Conservation (phyloP, 1,140 invertebrate species). For the Aphaenogaster ashmeadi region DNA sequence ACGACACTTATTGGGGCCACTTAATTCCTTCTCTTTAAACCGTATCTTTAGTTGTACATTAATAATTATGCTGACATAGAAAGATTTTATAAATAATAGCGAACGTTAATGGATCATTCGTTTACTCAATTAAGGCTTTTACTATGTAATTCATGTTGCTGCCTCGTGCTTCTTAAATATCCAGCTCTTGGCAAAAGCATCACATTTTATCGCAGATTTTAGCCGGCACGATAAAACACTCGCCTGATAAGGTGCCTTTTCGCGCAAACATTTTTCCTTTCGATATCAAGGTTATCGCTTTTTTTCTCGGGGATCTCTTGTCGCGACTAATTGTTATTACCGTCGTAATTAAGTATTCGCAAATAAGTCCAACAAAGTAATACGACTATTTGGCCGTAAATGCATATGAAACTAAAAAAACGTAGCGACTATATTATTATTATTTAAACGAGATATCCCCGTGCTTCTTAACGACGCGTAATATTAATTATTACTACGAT, state of each 20-base stretch:
- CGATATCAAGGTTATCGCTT: constrained; percentile 30
- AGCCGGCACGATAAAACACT: constrained; percentile 9
- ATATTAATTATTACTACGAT: background rate
- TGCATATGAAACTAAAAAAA: background rate
- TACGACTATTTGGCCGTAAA: background rate
- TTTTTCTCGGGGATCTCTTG: background rate
- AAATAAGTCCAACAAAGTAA: background rate
- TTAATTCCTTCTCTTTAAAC: background rate
- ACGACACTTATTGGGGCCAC: background rate
- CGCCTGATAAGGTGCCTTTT: background rate
- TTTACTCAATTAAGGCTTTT: constrained; percentile 27
- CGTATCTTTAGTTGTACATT: background rate
- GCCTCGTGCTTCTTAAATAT: constrained; percentile 26
- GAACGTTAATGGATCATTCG: background rate
- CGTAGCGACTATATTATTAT: background rate
- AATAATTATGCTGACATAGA: constrained; percentile 9
- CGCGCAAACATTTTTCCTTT: constrained; percentile 8
- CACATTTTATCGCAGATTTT: constrained; percentile 36
- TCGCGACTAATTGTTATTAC: constrained; percentile 40
- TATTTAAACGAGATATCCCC: background rate
- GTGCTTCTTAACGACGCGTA: background rate
- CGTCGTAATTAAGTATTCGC: constrained; percentile 1
- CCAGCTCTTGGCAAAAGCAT: constrained; percentile 13
- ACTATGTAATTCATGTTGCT: background rate
- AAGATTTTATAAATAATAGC: constrained; percentile 3